Base-by-base conservation (phyloP, 2,888 invertebrate genomes). In the Anodontia alba region DNA sequence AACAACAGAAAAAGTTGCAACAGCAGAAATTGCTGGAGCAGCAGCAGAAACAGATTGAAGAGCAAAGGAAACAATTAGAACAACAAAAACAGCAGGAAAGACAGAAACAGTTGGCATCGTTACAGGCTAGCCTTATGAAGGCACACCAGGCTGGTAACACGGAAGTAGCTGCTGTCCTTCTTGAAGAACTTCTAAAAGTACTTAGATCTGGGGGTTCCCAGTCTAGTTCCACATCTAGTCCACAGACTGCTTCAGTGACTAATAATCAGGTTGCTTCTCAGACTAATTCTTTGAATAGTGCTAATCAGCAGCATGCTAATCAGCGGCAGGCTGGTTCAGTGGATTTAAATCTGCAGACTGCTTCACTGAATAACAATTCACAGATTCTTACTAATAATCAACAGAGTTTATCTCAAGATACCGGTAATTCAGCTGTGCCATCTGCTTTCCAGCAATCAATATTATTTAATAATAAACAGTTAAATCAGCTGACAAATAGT, bases 111-210 rank as follows among this genome's bases (percentile, higher is more conserved):
- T 15, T 54, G 29, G 29, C 29, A 20, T 8, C 20, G 3, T 42
- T 62, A 42, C 68, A 68, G 42, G 23, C 68, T 20, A 67, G 15
- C 26, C 54, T 54, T 12, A 54, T 54, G 54, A 54, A 54, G n/a
- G 54, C 54, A 29, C 54, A 54, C 26, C 29, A 23, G 7, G 54
- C 54, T 12, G 54, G 54, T 8, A 54, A 54, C 29, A 54, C 79
- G 38, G 68, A 67, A n/a, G 76, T 81, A 72, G 76, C 80, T 15
- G 66, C 78, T 15, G 38, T 62, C 46, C 69, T 84, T n/a, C 57
- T 81, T 20, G 84, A 81, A 7, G 77, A 81, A 42, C 42, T 84
- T 15, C 49, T 51, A 0, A 81, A 79, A 54, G 54, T 54, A 3
- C 54, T 54, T 26, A 54, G 26, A 29, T 54, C 54, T 54, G 54